These are phyloP conservation scores for Drosophila mimica DNA, from an alignment of 2,888 invertebrate species.

Conservation along the genomic window DNA sequence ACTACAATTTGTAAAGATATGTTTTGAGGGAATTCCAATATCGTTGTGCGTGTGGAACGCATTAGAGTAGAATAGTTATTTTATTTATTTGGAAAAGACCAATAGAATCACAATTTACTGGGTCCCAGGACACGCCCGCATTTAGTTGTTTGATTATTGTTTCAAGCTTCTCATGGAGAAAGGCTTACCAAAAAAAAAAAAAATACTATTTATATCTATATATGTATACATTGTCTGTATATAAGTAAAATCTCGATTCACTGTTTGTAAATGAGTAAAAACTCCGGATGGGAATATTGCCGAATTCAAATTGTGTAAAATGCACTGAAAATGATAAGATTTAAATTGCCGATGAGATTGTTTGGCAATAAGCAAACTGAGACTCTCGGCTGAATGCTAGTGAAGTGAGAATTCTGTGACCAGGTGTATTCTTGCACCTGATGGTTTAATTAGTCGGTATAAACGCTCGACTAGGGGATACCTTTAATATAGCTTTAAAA, in stretches of 20 bases:
- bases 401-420: neutral
- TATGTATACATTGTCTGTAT: neutral
- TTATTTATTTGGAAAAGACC: neutral
- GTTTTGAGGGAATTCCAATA: neutral
- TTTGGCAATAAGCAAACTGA: neutral
- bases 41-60: neutral
- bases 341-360: neutral
- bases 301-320: neutral
- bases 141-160: neutral
- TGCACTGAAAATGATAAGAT: neutral
- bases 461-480: neutral
- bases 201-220: too few relatives aligned
- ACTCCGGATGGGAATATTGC: neutral
- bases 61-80: neutral
- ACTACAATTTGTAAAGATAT: neutral
- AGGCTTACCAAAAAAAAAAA: too few relatives aligned
- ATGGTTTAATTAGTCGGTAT: neutral
- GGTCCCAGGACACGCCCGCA: neutral
- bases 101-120: neutral
- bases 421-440: neutral
- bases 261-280: neutral
- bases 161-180: neutral
- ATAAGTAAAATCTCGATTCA: neutral
- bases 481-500: neutral
- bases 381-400: neutral